Percentiles rank a stretch among this genome's conserved stretches.
phyloP scores from a whole-genome alignment of 1,140 invertebrate species.

The Dreissena polymorpha region DNA sequence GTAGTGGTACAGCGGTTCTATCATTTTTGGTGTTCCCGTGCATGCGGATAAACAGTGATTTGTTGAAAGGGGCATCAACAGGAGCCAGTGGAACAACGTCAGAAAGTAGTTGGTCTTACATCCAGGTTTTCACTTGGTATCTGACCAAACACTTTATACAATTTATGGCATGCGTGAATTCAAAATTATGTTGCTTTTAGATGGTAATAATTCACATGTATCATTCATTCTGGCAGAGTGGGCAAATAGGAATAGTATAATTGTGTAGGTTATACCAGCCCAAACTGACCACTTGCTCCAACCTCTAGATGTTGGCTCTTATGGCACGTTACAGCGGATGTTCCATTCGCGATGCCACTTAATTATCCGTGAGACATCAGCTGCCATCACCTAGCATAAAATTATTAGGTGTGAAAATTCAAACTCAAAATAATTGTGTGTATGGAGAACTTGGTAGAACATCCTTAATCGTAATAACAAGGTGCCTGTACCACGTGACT shows the following conservation, averaged over 20 bases:
- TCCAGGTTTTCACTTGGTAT: background rate
- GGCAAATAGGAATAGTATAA: constrained; percentile 44
- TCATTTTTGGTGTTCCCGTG: constrained; percentile 44
- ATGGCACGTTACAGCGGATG: constrained; percentile 27
- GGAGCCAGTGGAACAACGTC: constrained; percentile 24
- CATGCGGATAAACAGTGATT: constrained; percentile 12
- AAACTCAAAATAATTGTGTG: too few relatives aligned
- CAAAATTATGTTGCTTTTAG: background rate
- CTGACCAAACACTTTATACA: too few relatives aligned
- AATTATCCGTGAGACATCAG: background rate
- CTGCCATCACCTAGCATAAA: too few relatives aligned
- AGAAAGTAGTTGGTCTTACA: constrained; percentile 7
- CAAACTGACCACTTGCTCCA: too few relatives aligned
- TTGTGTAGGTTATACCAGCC: constrained; percentile 22
- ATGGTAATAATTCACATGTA: constrained; percentile 26
- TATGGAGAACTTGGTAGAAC: too few relatives aligned
- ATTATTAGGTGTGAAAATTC: too few relatives aligned
- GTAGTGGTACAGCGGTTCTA: constrained; percentile 14
- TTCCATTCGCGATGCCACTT: constrained; percentile 1
- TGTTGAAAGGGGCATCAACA: constrained; percentile 17
- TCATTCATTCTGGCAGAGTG: constrained; percentile 18
- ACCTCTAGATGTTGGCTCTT: too few relatives aligned
- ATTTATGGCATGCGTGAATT: too few relatives aligned
- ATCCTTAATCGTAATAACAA: too few relatives aligned
- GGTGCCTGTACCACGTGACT: too few relatives aligned